A percentile compares a stretch with the other conserved stretches of the same genome.
phyloP scores from a whole-genome alignment of 2,113 vertebrate species.

The Bucco capensis region DNA sequence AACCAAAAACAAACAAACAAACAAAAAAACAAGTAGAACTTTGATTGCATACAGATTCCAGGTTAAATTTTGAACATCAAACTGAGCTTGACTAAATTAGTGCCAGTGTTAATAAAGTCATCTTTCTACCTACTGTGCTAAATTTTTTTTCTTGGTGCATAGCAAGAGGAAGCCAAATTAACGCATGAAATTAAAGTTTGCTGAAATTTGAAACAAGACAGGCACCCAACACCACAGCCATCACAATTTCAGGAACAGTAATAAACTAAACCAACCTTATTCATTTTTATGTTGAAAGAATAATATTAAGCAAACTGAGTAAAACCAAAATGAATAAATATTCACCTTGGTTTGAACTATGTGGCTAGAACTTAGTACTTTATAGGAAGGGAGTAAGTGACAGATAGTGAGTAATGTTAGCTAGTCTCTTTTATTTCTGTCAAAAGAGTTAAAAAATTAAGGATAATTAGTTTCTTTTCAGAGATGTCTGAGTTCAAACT shows the following conservation, averaged over 20 bases:
- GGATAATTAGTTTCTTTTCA: not conserved
- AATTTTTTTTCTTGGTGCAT: not conserved
- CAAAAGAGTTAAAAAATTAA: not conserved
- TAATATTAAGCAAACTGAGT: not conserved
- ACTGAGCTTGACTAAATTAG: not conserved
- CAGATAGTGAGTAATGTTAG: not conserved
- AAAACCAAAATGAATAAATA: not conserved
- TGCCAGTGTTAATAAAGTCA: not conserved
- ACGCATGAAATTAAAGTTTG: not conserved
- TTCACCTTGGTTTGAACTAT: not conserved
- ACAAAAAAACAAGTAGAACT: not conserved
- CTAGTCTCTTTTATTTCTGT: not conserved
- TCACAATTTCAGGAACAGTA: not conserved
- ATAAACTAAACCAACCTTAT: not conserved
- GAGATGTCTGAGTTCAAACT: not conserved
- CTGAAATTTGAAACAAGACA: not conserved
- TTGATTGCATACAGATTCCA: not conserved
- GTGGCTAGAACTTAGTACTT: not conserved
- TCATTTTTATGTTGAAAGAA: not conserved
- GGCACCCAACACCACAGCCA: not conserved
- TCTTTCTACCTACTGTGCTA: not conserved
- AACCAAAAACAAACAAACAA: too few species aligned
- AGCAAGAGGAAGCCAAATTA: not conserved
- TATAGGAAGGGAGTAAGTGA: not conserved
- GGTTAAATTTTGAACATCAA: not conserved